These are phyloP conservation scores for Serrognathus titanus DNA, from an alignment of 2,888 invertebrate species.

Conservation along the genomic window DNA sequence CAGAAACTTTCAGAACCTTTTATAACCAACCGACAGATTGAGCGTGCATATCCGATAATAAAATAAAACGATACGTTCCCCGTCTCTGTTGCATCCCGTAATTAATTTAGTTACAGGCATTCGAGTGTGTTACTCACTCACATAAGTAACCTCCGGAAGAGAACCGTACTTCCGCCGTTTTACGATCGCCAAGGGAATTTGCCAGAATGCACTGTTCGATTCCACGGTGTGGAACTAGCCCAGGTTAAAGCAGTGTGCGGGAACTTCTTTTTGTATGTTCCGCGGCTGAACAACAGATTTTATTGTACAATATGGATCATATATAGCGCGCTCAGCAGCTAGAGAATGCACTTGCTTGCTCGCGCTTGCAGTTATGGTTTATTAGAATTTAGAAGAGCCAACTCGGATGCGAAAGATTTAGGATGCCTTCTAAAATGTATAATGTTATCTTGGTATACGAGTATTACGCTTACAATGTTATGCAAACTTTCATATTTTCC, in stretches of 20 bases:
- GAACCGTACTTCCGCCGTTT: slow-evolving; percentile 20
- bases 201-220: slow-evolving; percentile 16
- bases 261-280: background rate
- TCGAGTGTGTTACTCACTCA: too few species aligned
- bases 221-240: slow-evolving; percentile 3
- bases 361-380: background rate
- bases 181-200: slow-evolving; percentile 21
- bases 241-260: background rate
- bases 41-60: too few species aligned
- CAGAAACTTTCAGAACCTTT: too few species aligned
- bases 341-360: background rate
- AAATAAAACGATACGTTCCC: too few species aligned
- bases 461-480: too few species aligned
- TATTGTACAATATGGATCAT: slow-evolving; percentile 2
- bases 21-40: too few species aligned
- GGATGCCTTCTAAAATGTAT: background rate
- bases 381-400: background rate
- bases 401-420: background rate
- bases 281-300: slow-evolving; percentile 1
- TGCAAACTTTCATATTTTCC: too few species aligned
- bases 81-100: too few species aligned
- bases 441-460: too few species aligned
- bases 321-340: background rate
- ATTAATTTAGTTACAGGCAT: too few species aligned
- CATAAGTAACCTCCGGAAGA: background rate